Base-by-base conservation (phyloP, 1,140 invertebrate species). In the Kradibia gibbosae region DNA sequence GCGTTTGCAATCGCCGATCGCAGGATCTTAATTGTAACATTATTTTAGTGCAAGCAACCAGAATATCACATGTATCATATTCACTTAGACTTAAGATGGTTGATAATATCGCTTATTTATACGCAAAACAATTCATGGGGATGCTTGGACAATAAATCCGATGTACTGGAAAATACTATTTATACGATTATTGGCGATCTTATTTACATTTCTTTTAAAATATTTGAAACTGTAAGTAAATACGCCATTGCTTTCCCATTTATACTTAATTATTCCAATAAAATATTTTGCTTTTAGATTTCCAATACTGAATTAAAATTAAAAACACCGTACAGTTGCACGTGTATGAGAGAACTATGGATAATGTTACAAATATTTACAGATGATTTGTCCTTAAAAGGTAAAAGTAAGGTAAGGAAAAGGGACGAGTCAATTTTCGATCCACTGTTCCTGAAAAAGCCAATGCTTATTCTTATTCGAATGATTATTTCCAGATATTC, bases 31-130 rank as follows among this genome's bases (percentile, higher is more conserved):
- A n/a, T n/a, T n/a, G n/a, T n/a, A n/a, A n/a, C n/a, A n/a, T n/a
- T n/a, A n/a, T n/a, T 86, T 62, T 42, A 92, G 91, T 89, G 87
- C 74, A 82, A 82, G 13, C 90, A 92, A 81, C 88, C 90, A 17
- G 89, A 90, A 48, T 92, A 91, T 86, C 92, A 92, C 75, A 85
- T 92, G 72, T 92, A 89, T 80, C 92, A 92, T 83, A 82, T 89
- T 25, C 91, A 92, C 81, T 81, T 92, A 34, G 92, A 92, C 73
- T 81, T 92, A 36, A 84, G 90, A 73, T 92, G 92, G 91, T 71
- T 90, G 8, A 86, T 89, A 65, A 55, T 91, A 1, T 89, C 88
- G 8, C 83, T 91, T 17, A 73, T 89, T 11, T 84, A 89, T 78
- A 84, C 85, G 31, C 84, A 83, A 72, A 85, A 85, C 50, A 83